A percentile compares a stretch with the other conserved stretches of the same genome.
Evolutionary conservation across 2,797 vertebrate species (phyloP).

Genomic region (Poeciliopsis gracilis): DNA sequence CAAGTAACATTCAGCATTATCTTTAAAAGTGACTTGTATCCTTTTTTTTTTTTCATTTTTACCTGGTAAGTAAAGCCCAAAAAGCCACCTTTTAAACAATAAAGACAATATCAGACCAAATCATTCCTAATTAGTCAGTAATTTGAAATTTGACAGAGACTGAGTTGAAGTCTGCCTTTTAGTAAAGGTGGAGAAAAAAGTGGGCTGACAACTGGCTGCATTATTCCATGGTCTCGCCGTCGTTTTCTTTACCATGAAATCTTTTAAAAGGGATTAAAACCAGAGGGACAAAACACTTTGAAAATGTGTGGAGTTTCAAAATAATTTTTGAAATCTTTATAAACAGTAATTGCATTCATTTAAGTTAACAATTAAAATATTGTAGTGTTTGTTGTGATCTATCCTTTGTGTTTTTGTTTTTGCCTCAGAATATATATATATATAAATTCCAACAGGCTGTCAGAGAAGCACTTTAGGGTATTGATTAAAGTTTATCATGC

Average conservation of each 20-base stretch:
- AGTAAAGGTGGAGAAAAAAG: background rate
- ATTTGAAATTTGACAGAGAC: background rate
- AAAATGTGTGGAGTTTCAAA: background rate
- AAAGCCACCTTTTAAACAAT: background rate
- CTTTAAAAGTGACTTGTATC: background rate
- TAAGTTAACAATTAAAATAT: slow-evolving; percentile 8
- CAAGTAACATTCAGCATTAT: background rate
- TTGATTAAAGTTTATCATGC: slow-evolving; percentile 4
- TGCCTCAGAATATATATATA: too few relatives aligned
- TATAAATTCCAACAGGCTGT: background rate
- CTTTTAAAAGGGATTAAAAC: background rate
- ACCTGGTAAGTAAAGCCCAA: background rate
- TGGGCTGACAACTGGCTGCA: background rate
- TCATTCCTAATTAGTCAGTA: background rate
- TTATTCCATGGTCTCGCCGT: background rate
- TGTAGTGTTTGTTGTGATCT: background rate
- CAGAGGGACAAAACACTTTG: background rate
- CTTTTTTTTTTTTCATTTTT: background rate
- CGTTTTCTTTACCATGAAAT: background rate
- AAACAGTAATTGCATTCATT: background rate
- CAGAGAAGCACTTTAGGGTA: background rate
- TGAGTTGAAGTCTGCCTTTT: background rate
- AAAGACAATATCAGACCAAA: background rate
- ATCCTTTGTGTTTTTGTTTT: background rate
- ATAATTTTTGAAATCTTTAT: background rate